These are phyloP conservation scores for Tychaedon coryphoeus DNA, from an alignment of 2,113 vertebrate species.

Conservation along the genomic window DNA sequence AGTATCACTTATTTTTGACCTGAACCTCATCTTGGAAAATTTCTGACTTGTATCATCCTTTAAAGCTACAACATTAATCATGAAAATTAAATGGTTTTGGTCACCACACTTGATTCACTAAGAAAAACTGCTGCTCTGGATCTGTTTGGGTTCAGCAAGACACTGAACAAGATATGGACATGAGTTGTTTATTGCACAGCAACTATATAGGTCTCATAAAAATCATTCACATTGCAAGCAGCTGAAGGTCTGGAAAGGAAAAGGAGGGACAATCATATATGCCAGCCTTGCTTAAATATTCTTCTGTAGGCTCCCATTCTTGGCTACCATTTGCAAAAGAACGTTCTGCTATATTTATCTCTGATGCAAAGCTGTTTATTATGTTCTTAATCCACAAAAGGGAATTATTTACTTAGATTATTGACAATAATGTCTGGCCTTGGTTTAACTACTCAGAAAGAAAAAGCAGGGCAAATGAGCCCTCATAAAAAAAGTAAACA, in stretches of 20 bases:
- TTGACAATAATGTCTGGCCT: neutral
- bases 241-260: neutral
- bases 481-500: neutral
- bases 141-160: neutral
- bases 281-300: neutral
- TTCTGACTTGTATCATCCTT: neutral
- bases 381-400: neutral
- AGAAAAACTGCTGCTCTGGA: neutral
- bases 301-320: neutral
- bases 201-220: neutral
- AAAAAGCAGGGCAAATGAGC: neutral
- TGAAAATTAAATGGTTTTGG: neutral
- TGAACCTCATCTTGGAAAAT: neutral
- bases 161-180: neutral
- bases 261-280: rapidly evolving
- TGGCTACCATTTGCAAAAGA: neutral
- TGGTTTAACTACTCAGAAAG: neutral
- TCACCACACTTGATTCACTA: neutral
- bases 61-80: neutral
- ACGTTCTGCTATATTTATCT: neutral
- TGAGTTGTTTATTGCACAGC: neutral
- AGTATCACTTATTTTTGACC: neutral
- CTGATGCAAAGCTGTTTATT: neutral
- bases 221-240: neutral
- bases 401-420: neutral